Base-by-base conservation (phyloP, 1,140 invertebrate species). In the Rhyzopertha dominica region DNA sequence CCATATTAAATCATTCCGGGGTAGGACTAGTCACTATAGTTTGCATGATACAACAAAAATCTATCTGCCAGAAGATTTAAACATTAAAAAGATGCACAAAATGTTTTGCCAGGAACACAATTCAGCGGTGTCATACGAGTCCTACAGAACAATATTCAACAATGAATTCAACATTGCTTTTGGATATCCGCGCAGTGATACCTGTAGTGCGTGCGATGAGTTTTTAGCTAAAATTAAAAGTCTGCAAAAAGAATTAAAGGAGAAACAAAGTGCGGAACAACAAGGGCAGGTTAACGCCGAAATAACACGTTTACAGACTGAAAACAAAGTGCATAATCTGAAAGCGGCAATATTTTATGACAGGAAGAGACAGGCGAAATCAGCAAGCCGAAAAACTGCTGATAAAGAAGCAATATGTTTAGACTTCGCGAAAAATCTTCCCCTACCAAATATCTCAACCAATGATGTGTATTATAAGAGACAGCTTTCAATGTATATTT, bases 391-490 rank as follows among this genome's bases (percentile, higher is more conserved):
- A 40, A 49, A 45, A 28, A 20, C 19, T 8, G 10, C 20, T n/a
- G 25, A 13, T 23, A 24, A n/a, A 16, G 56, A 56, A 52, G 42
- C 51, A 37, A 44, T 61, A 28, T 47, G 39, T 12, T 43, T 58
- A 18, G 56, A 59, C 34, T 58, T 42, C 37, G 24, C 17, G 24
- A 55, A 55, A 47, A 60, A 58, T 41, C 34, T 59, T 20, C 32
- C 43, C 8, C 17, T 39, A 9, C 55, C 52, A 18, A 59, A 58
- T 34, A 55, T 55, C 12, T 9, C 51, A n/a, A 59, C 53, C 7
- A 61, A 58, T 30, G 55, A 59, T 26, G 52, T 56, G 4, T 59
- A 59, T 40, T 61, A 59, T 30, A 58, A 47, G 34, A 16, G 59
- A 9, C 50, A 58, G 43, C 36, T 58, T 7, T 50, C 51, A 10